Evolutionary conservation across 1,140 invertebrate species (phyloP).

Genomic region (Choristoneura fumiferana): DNA sequence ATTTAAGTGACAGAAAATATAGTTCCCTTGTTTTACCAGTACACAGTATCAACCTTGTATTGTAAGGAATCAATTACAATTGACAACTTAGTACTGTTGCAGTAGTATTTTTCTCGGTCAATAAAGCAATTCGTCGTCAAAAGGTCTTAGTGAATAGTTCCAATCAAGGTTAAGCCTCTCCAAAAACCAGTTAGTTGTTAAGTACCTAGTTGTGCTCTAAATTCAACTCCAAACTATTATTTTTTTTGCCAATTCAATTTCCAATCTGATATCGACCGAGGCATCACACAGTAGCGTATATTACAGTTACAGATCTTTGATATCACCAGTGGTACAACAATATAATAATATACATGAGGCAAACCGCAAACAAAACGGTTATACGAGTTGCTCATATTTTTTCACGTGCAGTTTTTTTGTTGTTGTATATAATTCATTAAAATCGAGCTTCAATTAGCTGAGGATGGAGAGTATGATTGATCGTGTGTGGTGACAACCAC

Average conservation of each 20-base stretch:
- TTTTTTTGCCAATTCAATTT: constrained; percentile 11
- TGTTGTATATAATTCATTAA: neutral
- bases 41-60: no score
- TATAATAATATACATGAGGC: neutral
- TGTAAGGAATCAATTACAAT: no score
- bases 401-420: constrained; percentile 5
- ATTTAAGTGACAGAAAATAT: no score
- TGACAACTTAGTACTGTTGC: no score
- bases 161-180: neutral
- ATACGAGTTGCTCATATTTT: neutral
- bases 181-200: neutral
- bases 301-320: constrained; percentile 8
- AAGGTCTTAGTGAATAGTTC: no score
- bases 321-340: constrained; percentile 1
- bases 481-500: neutral
- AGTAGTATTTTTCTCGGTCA: no score
- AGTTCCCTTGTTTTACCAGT: no score
- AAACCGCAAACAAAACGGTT: constrained; percentile 4
- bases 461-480: constrained; percentile 1
- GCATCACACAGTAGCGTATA: constrained; percentile 5
- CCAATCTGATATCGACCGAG: neutral
- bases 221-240: neutral
- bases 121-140: no score
- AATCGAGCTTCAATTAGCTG: constrained; percentile 2
- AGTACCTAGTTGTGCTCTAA: constrained; percentile 2